Percentiles rank a stretch among this genome's conserved stretches.
Evolutionary conservation across 2,797 vertebrate genomes (phyloP).

Genomic region (Acrossocheilus fasciatus): DNA sequence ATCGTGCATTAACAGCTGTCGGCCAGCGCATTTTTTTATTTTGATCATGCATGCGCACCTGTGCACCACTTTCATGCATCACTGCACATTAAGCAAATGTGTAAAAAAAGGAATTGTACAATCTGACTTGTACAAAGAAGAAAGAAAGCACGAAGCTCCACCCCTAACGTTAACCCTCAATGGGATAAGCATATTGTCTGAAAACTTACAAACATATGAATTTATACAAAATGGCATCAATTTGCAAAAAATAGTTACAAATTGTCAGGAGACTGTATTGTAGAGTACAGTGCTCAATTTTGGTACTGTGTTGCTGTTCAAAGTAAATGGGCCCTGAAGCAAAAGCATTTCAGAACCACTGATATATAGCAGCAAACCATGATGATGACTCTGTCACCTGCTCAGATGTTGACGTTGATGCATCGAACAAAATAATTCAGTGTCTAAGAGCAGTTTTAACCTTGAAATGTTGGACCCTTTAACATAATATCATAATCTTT

Average conservation of each 20-base stretch:
- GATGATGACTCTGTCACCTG: constrained; percentile 1
- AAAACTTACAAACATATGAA: not conserved
- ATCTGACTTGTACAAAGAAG: not conserved
- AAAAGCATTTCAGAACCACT: not conserved
- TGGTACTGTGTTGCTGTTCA: not conserved
- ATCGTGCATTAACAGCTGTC: not conserved
- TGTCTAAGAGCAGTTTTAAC: not conserved
- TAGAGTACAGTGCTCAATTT: not conserved
- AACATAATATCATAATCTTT: not conserved
- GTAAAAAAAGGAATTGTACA: not conserved
- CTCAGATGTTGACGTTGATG: not conserved
- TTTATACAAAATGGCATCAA: not conserved
- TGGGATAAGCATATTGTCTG: not conserved
- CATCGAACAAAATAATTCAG: not conserved
- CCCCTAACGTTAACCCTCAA: not conserved
- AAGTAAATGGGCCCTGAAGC: not conserved
- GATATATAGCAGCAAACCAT: not conserved
- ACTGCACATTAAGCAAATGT: not conserved
- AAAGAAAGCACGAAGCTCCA: not conserved
- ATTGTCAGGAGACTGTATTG: not conserved
- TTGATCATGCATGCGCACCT: not conserved
- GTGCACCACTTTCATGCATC: not conserved
- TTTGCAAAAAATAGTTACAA: not conserved
- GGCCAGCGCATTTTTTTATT: not conserved
- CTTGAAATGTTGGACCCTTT: not conserved